Evolutionary conservation across 2,113 vertebrate genomes (phyloP), one percentile per base, ranked within the genome.

Genomic region (Anthoscopus minutus): DNA sequence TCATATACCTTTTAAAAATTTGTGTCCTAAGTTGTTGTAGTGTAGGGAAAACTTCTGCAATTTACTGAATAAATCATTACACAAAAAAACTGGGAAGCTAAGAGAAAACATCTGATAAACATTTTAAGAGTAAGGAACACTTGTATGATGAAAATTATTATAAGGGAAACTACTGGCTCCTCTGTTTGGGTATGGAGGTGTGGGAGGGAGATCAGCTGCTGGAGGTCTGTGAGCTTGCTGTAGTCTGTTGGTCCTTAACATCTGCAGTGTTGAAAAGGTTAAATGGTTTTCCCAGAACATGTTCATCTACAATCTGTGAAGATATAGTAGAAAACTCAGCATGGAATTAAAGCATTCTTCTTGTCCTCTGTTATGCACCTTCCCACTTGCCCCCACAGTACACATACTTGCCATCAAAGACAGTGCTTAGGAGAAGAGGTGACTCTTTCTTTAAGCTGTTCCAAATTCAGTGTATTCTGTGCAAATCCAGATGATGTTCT

Each of bases 341-440:
- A 30, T 14, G 69, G 73, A 60, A 64, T 47, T 47, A 47, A 72
- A 89, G 62, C 27, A 17, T 21, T 13, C 45, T 69, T 78, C 66
- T 60, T 61, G n/a, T 35, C 23, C 33, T 83, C 17, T 72, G 2
- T 37, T 67, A 19, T 37, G 19, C 42, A 45, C 30, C 33, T 77
- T 78, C 33, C 40, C 20, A 4, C 30, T 60, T 24, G 53, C 4
- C 27, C 40, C 40, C 40, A 31, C 37, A 77, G 31, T 23, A 27
- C 19, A 20, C 13, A 1, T 18, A 13, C 5, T 50, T 0, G 0
- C 42, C 37, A 14, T 14, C 58, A 54, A 48, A 47, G 56, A 25
- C 42, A 66, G 0, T 23, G 15, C 18, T 37, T 28, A 23, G 23
- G 33, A 42, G 47, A 74, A 51, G 38, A 15, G 35, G 15, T 24